phyloP scores from a whole-genome alignment of 2,797 vertebrate species.

The Prionace glauca region DNA sequence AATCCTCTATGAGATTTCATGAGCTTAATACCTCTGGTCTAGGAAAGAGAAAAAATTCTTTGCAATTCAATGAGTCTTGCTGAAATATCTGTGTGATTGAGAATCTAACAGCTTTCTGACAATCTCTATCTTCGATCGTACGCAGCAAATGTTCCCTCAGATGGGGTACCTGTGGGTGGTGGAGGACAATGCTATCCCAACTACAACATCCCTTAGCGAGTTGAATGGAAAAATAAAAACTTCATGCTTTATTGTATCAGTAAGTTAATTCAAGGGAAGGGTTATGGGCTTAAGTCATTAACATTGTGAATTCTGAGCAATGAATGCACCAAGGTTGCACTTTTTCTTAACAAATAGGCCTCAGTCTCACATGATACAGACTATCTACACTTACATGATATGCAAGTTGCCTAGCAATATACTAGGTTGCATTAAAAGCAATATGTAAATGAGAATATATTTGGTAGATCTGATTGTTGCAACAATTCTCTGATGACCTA shows the following conservation, averaged over 20 bases:
- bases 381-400: background rate
- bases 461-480: background rate
- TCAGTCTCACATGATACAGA: background rate
- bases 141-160: background rate
- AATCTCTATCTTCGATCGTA: background rate
- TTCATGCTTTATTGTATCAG: too few species aligned
- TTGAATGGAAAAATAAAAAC: too few species aligned
- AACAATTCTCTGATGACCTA: background rate
- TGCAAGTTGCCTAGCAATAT: background rate
- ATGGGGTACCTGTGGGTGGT: background rate
- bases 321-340: background rate
- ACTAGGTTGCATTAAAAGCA: background rate
- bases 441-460: background rate
- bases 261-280: background rate
- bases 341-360: background rate
- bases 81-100: background rate
- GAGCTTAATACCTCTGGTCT: background rate
- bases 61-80: background rate
- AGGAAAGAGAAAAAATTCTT: background rate
- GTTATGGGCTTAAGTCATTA: background rate
- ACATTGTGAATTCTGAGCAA: background rate
- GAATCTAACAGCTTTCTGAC: background rate
- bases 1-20: too few species aligned
- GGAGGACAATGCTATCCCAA: background rate
- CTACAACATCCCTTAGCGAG: background rate